Conservation (phyloP, 92 coral and sea anemone species). For the Pocillopora grandis region DNA sequence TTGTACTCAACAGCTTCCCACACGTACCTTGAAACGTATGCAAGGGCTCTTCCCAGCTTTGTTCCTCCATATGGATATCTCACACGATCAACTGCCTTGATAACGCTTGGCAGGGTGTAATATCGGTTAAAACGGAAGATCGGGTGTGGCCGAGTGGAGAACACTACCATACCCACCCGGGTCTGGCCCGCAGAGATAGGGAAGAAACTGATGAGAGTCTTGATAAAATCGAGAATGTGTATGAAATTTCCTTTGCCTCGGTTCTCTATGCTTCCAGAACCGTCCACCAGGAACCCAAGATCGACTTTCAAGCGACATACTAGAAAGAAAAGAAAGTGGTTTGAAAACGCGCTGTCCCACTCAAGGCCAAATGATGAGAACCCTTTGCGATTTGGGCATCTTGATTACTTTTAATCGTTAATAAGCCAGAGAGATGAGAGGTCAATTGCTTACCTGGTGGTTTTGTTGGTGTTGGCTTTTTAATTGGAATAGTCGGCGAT, state of each 20-base stretch:
- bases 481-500: slow-evolving; percentile 13
- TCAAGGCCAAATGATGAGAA: background rate
- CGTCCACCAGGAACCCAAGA: slow-evolving; percentile 77
- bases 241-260: slow-evolving; percentile 60
- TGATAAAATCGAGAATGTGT: slow-evolving; percentile 70
- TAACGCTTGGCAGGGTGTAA: slow-evolving; percentile 33
- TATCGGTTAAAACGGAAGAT: slow-evolving; percentile 76
- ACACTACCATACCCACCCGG: slow-evolving; percentile 76
- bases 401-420: too few relatives aligned
- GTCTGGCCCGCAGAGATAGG: slow-evolving; percentile 64
- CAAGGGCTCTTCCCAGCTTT: slow-evolving; percentile 63
- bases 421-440: too few relatives aligned
- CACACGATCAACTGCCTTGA: slow-evolving; percentile 48
- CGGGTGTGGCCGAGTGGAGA: slow-evolving; percentile 56
- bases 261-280: slow-evolving; percentile 77
- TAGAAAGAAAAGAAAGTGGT: slow-evolving; percentile 26
- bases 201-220: slow-evolving; percentile 69
- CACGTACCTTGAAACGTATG: slow-evolving; percentile 33
- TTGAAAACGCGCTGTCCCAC: background rate
- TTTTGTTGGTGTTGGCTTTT: slow-evolving; percentile 24
- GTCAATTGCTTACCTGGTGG: slow-evolving; percentile 38
- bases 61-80: slow-evolving; percentile 80
- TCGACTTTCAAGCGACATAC: slow-evolving; percentile 73
- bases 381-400: too few relatives aligned
- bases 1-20: too few relatives aligned